phyloP scores from a whole-genome alignment of 2,888 invertebrate species.

The Plagodis pulveraria region DNA sequence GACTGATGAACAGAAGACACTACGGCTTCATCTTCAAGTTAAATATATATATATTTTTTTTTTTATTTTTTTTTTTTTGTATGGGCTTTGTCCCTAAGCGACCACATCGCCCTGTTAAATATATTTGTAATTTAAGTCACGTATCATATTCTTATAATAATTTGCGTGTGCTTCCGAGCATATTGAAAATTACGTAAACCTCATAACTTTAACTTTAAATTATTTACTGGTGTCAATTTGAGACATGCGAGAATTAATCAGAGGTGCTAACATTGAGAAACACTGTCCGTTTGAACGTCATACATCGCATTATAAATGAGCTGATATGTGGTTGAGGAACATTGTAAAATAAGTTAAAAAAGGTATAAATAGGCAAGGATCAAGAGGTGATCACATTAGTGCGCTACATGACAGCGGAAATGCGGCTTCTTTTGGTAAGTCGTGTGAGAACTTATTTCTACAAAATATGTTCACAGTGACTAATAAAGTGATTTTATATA shows the following conservation, averaged over 20 bases:
- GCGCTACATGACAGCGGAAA: constrained; percentile 68
- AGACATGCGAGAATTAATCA: constrained; percentile 29
- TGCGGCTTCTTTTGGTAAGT: constrained; percentile 75
- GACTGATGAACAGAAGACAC: no score
- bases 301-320: constrained; percentile 70
- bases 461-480: neutral
- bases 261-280: constrained; percentile 64
- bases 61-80: no score
- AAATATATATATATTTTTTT: no score
- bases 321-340: constrained; percentile 63
- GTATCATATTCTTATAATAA: no score
- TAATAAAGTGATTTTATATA: constrained; percentile 17
- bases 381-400: constrained; percentile 69
- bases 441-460: neutral
- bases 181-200: no score
- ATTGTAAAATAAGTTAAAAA: constrained; percentile 73
- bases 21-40: no score
- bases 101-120: no score
- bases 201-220: neutral
- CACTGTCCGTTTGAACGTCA: constrained; percentile 64
- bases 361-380: constrained; percentile 77
- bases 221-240: constrained; percentile 14
- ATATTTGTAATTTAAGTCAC: no score
- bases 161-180: no score
- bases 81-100: no score